phyloP scores from a whole-genome alignment of 2,888 invertebrate species.

The Augiades crinisus region DNA sequence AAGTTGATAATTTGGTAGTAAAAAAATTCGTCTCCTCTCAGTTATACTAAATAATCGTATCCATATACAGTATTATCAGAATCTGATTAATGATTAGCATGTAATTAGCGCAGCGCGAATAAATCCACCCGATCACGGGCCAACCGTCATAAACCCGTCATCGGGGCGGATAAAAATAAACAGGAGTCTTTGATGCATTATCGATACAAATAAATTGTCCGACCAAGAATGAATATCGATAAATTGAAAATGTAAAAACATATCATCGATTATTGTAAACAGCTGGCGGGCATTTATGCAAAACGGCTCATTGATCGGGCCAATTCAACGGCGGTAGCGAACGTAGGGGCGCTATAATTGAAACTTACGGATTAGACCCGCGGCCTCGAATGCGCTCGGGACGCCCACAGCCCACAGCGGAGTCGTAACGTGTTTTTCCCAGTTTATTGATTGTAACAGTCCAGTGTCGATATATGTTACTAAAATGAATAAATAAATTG shows the following conservation, averaged over 20 bases:
- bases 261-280: conserved; percentile 79
- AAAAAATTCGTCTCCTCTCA: too few species aligned
- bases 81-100: conserved; percentile 43
- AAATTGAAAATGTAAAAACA: conserved; percentile 79
- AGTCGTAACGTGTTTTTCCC: conserved; percentile 6
- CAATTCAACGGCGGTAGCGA: conserved; percentile 74
- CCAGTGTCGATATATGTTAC: conserved; percentile 5
- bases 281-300: conserved; percentile 78
- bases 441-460: conserved; percentile 21
- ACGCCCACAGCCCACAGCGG: conserved; percentile 26
- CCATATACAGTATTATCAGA: neutral
- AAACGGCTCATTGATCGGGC: conserved; percentile 66
- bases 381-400: conserved; percentile 9
- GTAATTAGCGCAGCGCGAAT: conserved; percentile 46
- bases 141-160: conserved; percentile 57
- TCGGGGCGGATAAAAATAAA: conserved; percentile 57
- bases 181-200: conserved; percentile 71
- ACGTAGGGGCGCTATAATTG: conserved; percentile 56
- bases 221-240: conserved; percentile 71
- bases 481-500: neutral
- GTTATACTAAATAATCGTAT: neutral
- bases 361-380: conserved; percentile 40
- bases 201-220: conserved; percentile 75
- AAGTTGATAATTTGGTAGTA: too few species aligned
- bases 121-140: conserved; percentile 28